These are phyloP conservation scores for Bubo blakistoni DNA, from an alignment of 2,113 vertebrate species.

Conservation along the genomic window DNA sequence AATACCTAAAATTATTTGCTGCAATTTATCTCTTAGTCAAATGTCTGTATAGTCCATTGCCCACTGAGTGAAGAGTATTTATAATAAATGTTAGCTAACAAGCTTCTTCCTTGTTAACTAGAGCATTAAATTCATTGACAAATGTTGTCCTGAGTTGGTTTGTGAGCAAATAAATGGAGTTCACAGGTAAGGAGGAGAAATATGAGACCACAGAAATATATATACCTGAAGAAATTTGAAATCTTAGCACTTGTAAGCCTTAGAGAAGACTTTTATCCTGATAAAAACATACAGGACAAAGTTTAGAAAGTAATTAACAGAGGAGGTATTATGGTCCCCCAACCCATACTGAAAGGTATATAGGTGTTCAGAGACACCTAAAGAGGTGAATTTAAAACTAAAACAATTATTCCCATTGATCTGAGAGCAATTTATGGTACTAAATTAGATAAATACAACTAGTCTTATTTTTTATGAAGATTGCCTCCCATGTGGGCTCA, in stretches of 20 bases:
- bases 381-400: not conserved
- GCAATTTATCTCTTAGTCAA: slow-evolving; percentile 21
- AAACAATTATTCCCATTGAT: not conserved
- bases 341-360: not conserved
- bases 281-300: not conserved
- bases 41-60: slow-evolving; percentile 4
- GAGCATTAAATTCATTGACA: slow-evolving; percentile 40
- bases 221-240: not conserved
- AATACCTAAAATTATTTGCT: slow-evolving; percentile 15
- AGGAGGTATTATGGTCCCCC: not conserved
- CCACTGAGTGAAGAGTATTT: not conserved
- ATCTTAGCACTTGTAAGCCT: not conserved
- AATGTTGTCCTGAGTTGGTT: not conserved
- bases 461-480: not conserved
- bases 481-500: not conserved
- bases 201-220: not conserved
- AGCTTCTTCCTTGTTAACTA: slow-evolving; percentile 26
- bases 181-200: not conserved
- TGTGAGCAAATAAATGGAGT: not conserved
- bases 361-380: not conserved
- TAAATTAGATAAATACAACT: not conserved
- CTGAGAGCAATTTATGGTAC: not conserved
- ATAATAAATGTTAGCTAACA: slow-evolving; percentile 22
- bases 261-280: not conserved
- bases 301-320: not conserved